A percentile compares a stretch with the other conserved stretches of the same genome.
Conservation (phyloP, 2,797 vertebrate genomes). For the Pseudotriccus pelzelni region DNA sequence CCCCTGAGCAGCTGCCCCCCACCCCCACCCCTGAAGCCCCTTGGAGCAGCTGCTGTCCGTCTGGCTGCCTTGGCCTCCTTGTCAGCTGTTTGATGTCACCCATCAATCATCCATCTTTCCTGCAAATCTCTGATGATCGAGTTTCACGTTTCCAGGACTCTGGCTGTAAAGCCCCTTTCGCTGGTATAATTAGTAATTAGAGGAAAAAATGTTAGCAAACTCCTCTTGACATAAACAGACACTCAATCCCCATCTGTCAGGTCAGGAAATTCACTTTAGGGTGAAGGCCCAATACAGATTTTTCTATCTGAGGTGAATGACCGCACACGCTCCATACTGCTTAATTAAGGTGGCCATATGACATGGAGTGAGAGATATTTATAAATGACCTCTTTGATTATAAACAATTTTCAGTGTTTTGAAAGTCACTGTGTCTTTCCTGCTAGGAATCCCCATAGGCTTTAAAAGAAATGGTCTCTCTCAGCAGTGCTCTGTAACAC, state of each 20-base stretch:
- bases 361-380: not conserved
- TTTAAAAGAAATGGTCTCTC: not conserved
- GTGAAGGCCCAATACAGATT: not conserved
- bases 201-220: constrained; percentile 75
- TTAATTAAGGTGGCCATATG: constrained; percentile 11
- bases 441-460: not conserved
- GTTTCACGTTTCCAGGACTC: constrained; percentile 75
- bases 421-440: not conserved
- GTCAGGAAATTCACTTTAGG: constrained; percentile 67
- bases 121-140: constrained; percentile 78
- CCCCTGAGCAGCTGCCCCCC: not conserved
- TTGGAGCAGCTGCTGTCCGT: constrained; percentile 73
- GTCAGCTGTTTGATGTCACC: constrained; percentile 80
- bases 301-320: constrained; percentile 36
- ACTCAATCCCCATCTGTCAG: constrained; percentile 74
- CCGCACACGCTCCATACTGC: not conserved
- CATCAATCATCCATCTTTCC: constrained; percentile 78
- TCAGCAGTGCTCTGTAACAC: not conserved
- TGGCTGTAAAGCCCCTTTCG: constrained; percentile 68
- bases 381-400: not conserved
- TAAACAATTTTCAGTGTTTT: constrained; percentile 12
- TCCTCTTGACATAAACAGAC: constrained; percentile 66
- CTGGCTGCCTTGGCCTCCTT: constrained; percentile 51
- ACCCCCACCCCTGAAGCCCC: not conserved
- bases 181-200: constrained; percentile 81